A percentile compares a stretch with the other conserved stretches of the same genome.
Conservation (phyloP, 2,888 invertebrate species). For the Tupiocoris notatus region DNA sequence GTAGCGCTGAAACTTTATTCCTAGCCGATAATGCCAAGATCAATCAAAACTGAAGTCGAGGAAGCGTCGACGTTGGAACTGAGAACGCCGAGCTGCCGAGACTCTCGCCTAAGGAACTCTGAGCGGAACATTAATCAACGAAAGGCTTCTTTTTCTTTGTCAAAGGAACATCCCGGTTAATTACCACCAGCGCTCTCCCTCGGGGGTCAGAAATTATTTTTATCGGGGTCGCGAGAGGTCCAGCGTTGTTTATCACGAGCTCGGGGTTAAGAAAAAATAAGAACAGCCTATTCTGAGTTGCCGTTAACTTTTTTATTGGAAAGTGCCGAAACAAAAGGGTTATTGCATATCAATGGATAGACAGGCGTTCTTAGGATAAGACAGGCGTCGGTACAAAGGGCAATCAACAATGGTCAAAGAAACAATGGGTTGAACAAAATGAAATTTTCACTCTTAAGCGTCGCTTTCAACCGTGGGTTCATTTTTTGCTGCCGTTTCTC, state of each 20-base stretch:
- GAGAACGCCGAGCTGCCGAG: too few relatives aligned
- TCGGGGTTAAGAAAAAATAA: conserved; percentile 5
- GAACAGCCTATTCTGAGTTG: neutral
- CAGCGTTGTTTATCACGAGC: conserved; percentile 6
- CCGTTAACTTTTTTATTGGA: neutral
- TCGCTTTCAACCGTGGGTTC: too few relatives aligned
- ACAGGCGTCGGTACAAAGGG: neutral
- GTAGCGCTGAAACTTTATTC: neutral
- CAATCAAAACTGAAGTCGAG: neutral
- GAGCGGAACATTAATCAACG: neutral
- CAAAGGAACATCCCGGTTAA: conserved; percentile 1
- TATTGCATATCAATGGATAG: neutral
- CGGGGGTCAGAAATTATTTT: conserved; percentile 18
- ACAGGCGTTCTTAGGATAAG: too few relatives aligned
- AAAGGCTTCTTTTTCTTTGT: neutral
- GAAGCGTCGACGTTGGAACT: neutral
- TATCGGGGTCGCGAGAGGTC: conserved; percentile 9
- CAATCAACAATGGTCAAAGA: neutral
- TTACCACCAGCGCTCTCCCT: conserved; percentile 6
- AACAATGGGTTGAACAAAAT: too few relatives aligned
- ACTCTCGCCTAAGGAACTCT: too few relatives aligned
- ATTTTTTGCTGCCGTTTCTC: too few relatives aligned
- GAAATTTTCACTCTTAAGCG: too few relatives aligned
- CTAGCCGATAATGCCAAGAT: neutral
- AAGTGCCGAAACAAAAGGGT: neutral